A percentile compares a stretch with the other conserved stretches of the same genome.
Conservation (phyloP, 1,140 invertebrate genomes). For the Plectus sambesii region DNA sequence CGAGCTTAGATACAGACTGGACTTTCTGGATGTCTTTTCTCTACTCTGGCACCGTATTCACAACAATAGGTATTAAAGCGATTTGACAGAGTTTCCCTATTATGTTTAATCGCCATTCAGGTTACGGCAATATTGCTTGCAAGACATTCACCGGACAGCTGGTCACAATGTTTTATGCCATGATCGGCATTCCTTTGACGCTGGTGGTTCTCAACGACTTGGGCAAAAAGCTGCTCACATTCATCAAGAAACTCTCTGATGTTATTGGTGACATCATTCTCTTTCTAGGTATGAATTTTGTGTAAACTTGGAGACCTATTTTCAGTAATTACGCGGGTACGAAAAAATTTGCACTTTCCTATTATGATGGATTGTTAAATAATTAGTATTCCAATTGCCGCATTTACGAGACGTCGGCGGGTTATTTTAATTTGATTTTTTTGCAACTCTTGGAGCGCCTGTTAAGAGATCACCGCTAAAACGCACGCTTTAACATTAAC, state of each 20-base stretch:
- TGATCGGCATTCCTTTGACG: slow-evolving; percentile 84
- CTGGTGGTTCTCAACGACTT: slow-evolving; percentile 50
- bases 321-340: background rate
- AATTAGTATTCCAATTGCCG: too few species aligned
- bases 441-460: too few species aligned
- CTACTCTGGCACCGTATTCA: slow-evolving; percentile 30
- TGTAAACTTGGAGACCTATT: too few species aligned
- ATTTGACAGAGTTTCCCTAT: background rate
- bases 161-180: slow-evolving; percentile 81
- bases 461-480: too few species aligned
- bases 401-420: too few species aligned
- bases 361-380: too few species aligned
- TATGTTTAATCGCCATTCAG: slow-evolving; percentile 51
- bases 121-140: slow-evolving; percentile 84
- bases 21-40: slow-evolving; percentile 30
- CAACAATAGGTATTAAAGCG: slow-evolving; percentile 30
- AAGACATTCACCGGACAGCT: slow-evolving; percentile 73
- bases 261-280: slow-evolving; percentile 14
- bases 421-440: too few species aligned
- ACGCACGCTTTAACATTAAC: too few species aligned
- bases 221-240: slow-evolving; percentile 29
- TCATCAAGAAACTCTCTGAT: background rate
- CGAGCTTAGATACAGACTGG: slow-evolving; percentile 27
- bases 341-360: too few species aligned
- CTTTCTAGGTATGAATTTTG: slow-evolving; percentile 14